Conservation (phyloP, 1,140 invertebrate species). For the Procambarus clarkii region DNA sequence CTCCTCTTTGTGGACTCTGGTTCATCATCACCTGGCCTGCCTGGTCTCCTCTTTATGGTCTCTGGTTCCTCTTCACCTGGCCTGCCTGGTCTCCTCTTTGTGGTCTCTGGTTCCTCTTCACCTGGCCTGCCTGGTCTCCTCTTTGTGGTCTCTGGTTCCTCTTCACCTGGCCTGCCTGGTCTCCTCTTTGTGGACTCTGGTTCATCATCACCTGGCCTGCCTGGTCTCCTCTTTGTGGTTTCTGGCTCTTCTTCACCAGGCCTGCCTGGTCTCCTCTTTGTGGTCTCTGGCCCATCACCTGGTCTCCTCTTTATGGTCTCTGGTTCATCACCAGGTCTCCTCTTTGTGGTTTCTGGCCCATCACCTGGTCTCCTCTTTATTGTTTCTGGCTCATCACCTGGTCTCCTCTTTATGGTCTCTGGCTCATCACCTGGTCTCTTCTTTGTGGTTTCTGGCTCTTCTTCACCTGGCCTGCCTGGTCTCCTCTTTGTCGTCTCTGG, state of each 20-base stretch:
- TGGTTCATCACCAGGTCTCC: not conserved
- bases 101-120: not conserved
- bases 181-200: not conserved
- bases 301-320: not conserved
- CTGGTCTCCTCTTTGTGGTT: not conserved
- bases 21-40: no score
- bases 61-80: slow-evolving; percentile 28
- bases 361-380: not conserved
- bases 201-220: slow-evolving; percentile 11
- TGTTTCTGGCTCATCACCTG: slow-evolving; percentile 12
- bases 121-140: not conserved
- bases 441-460: slow-evolving; percentile 17
- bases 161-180: not conserved
- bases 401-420: slow-evolving; percentile 15
- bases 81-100: not conserved
- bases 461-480: slow-evolving; percentile 5
- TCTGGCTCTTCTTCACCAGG: no score
- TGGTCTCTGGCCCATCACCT: no score
- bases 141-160: not conserved
- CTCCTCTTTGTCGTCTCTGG: slow-evolving; percentile 10
- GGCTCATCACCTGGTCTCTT: slow-evolving; percentile 29
- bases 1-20: not conserved
- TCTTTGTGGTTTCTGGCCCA: not conserved
- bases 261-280: no score
- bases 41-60: not conserved